Evolutionary conservation across 2,888 invertebrate genomes (phyloP).

Genomic region (Cartodere bifasciata): DNA sequence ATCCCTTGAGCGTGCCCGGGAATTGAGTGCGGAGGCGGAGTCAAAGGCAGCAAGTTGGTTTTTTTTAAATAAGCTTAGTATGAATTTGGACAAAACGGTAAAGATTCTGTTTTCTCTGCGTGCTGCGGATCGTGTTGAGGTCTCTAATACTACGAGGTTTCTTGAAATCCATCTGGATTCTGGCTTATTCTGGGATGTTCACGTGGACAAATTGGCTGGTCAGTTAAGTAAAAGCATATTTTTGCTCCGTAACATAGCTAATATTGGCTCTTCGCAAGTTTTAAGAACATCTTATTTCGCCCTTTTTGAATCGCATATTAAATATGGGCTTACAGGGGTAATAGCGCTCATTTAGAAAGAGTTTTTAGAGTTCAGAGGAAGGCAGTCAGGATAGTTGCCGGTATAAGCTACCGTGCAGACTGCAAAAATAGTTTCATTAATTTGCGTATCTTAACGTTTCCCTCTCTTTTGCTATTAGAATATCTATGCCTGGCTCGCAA

Average conservation of each 20-base stretch:
- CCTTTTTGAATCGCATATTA: conserved; percentile 7
- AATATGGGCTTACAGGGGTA: no score
- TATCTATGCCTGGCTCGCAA: no score
- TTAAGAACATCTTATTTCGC: conserved; percentile 8
- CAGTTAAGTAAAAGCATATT: conserved; percentile 7
- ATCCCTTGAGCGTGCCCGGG: not conserved
- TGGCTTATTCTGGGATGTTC: conserved; percentile 4
- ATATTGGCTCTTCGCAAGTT: conserved; percentile 4
- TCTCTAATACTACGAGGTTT: not conserved
- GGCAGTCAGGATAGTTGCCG: no score
- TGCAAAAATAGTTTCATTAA: no score
- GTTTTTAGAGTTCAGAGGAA: no score
- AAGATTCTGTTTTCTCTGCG: conserved; percentile 4
- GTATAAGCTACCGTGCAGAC: no score
- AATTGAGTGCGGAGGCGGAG: conserved; percentile 1
- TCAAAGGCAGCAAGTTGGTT: conserved; percentile 4
- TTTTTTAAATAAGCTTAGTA: conserved; percentile 3
- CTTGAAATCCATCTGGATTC: conserved; percentile 7
- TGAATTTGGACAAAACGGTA: conserved; percentile 6
- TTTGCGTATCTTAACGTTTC: no score
- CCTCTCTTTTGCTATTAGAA: no score
- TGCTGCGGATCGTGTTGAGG: not conserved
- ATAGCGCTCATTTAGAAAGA: no score
- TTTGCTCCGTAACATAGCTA: conserved; percentile 7
- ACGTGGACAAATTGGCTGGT: conserved; percentile 3